Evolutionary conservation across 1,140 invertebrate genomes (phyloP), one percentile per base, ranked within the genome.

Genomic region (Pseudomyrmex cubaensis): DNA sequence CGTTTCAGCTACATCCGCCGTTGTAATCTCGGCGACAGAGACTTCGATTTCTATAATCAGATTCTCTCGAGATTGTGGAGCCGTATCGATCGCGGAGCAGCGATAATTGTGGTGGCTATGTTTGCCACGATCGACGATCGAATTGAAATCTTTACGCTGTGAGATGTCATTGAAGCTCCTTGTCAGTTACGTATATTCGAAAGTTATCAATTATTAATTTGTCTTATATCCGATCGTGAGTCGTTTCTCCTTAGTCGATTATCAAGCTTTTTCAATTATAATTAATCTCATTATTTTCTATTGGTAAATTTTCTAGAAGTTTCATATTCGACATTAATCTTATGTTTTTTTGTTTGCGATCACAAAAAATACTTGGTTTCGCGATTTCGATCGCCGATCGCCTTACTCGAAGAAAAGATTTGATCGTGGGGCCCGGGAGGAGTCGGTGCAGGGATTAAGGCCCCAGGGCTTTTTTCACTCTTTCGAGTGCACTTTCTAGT

Each of bases 391-490:
- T 80, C 76, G 76, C 44, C 54, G 76, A 59, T 80, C 76, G 76
- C 15, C 20, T 35, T 35, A 35, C 35, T 70, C 66, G 64, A 70
- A 64, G 46, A 57, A 80, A 78, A 78, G 44, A 25, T 46, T 35
- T 46, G 70, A 67, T 69, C 80, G 82, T 88, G 90, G 93, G 91
- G 92, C 92, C 93, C 78, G 84, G 90, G 85, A 93, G 90, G 91
- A 93, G 87, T 90, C 88, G 82, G 89, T 91, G 92, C 88, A 89
- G 90, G 93, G 91, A 93, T 90, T 91, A 92, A 92, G 92, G 92
- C 93, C 93, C 93, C 92, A 92, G 92, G 92, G 92, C 92, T 91
- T 85, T 90, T 88, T 90, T 88, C 69, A 67, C 70, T 87, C 67
- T 87, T 52, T 87, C 85, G 62, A 86, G 76, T 88, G 74, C 83